Conservation (phyloP, 2,113 vertebrate species). For the Falcunculus frontatus region DNA sequence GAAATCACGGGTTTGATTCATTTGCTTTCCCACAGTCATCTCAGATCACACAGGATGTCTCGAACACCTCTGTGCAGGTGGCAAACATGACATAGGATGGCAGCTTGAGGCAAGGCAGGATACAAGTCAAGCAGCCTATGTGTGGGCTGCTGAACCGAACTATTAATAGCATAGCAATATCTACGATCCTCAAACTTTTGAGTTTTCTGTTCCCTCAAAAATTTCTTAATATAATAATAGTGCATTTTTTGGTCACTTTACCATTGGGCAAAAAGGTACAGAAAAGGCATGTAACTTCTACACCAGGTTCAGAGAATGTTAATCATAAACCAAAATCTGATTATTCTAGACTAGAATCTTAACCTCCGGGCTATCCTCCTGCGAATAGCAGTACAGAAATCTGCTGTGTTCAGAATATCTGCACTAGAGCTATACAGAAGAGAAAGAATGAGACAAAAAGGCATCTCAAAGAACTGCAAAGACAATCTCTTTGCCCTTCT, state of each 20-base stretch:
- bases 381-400: neutral
- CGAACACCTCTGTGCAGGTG: neutral
- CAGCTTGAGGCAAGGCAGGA: neutral
- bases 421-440: neutral
- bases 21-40: neutral
- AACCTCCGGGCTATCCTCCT: neutral
- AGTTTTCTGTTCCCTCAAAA: neutral
- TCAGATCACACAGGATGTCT: neutral
- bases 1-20: neutral
- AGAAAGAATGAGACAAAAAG: neutral
- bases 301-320: neutral
- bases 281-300: neutral
- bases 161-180: neutral
- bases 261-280: neutral
- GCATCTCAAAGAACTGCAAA: neutral
- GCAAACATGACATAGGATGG: neutral
- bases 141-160: neutral
- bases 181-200: neutral
- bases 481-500: slow-evolving; percentile 6
- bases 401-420: neutral
- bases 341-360: neutral
- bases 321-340: neutral
- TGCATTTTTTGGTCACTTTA: neutral
- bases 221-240: neutral
- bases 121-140: neutral